These are phyloP conservation scores for Murina feae DNA, from an alignment of 2,113 vertebrate genomes.

Conservation along the genomic window DNA sequence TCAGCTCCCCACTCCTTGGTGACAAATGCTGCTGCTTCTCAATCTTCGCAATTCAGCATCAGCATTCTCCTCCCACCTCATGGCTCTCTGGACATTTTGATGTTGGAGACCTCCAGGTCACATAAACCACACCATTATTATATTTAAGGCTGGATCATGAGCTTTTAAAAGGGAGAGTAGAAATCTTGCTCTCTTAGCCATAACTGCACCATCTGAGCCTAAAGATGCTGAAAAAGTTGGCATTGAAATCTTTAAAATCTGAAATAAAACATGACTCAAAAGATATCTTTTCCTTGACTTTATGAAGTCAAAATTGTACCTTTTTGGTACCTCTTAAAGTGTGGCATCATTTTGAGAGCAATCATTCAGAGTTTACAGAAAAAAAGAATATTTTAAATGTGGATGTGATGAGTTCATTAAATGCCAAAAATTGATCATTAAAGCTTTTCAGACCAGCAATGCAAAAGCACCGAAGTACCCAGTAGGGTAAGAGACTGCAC, in stretches of 20 bases:
- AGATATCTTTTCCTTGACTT: not conserved
- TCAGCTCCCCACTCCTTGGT: not conserved
- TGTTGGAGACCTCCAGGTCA: not conserved
- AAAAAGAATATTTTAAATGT: not conserved
- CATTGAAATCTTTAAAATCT: not conserved
- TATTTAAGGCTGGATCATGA: not conserved
- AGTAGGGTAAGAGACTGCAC: not conserved
- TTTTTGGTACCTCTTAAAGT: not conserved
- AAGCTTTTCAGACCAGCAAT: not conserved
- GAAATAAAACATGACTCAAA: not conserved
- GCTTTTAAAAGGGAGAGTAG: not conserved
- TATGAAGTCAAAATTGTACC: not conserved
- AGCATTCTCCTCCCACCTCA: not conserved
- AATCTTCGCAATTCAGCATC: not conserved
- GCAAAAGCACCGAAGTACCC: not conserved
- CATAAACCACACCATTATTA: not conserved
- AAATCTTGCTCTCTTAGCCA: not conserved
- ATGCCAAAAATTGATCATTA: not conserved
- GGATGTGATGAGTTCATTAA: constrained; percentile 8
- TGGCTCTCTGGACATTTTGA: not conserved
- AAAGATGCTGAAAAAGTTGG: constrained; percentile 16
- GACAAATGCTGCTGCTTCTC: not conserved
- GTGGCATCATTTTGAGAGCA: not conserved
- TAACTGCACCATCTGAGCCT: not conserved
- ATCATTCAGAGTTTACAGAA: not conserved